Base-by-base conservation (phyloP, 1,140 invertebrate species). In the Nylanderia fulva region DNA sequence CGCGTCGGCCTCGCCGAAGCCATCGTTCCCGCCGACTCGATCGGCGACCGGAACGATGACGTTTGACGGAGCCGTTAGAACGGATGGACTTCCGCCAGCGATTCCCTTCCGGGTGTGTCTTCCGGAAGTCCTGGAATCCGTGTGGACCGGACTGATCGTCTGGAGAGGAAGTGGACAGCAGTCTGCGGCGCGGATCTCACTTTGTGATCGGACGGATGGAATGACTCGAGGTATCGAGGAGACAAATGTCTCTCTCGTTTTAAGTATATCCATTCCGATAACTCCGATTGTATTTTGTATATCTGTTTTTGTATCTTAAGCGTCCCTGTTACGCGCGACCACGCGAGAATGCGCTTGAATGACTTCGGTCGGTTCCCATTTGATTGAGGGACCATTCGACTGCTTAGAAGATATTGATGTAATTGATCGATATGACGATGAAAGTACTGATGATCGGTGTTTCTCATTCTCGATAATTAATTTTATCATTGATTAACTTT, bases 211-310 rank as follows among this genome's bases (percentile, higher is more conserved):
- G 39, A 82, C 27, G 24, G 24, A 36, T 58, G 77, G 77, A 82
- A 48, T 69, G 1, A 36, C 39, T 71, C n/a, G 74, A 76, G 61
- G 45, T 54, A 45, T 84, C n/a, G 66, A 52, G 24, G 29, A 33
- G 52, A 56, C 58, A 15, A 54, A 29, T 0, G 21, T n/a, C 21
- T 86, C 52, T 48, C 21, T 66, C 42, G 27, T 75, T 29, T 24
- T n/a, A n/a, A n/a, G 9, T 18, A 60, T 77, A 77, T 63, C 27
- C 42, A 68, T 21, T 58, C 33, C 64, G 82, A 85, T 21, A 33
- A 82, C 61, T 66, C 42, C 36, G 42, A 85, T 88, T 86, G 29
- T 84, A 61, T 86, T 86, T 86, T 86, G 39, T 84, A 84, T 77
- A 69, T 72, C 29, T 29, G 27, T 75, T 42, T n/a, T 74, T 83